A percentile compares a stretch with the other conserved stretches of the same genome.
Evolutionary conservation across 2,113 vertebrate species (phyloP).

Genomic region (Argyrosomus japonicus): DNA sequence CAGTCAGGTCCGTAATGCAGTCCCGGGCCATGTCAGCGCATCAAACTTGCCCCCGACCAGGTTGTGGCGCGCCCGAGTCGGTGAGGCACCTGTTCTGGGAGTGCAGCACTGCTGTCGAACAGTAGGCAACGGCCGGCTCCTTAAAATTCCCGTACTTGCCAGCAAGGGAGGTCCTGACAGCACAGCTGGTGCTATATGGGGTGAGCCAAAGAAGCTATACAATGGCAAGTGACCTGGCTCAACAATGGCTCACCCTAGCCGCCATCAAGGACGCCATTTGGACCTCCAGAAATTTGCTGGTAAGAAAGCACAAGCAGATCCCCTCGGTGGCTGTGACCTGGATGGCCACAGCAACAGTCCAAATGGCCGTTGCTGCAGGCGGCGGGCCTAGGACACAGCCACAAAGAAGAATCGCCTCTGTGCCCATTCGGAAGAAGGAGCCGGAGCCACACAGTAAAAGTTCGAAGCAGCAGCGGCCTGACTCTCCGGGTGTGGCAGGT

Average conservation of each 20-base stretch:
- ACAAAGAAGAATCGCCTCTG: conserved; percentile 39
- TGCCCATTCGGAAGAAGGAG: conserved; percentile 33
- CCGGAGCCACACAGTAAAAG: not conserved
- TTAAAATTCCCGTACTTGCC: conserved; percentile 21
- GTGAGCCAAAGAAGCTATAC: not conserved
- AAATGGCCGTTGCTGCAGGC: not conserved
- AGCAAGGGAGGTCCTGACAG: conserved; percentile 11
- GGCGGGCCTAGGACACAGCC: conserved; percentile 25
- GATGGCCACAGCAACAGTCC: not conserved
- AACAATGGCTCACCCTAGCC: conserved; percentile 16
- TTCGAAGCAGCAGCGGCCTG: not conserved
- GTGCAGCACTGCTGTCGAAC: conserved; percentile 21
- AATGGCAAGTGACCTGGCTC: not conserved
- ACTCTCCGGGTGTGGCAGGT: not conserved
- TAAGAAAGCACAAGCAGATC: conserved; percentile 40
- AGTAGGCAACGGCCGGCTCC: conserved; percentile 11
- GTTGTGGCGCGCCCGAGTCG: conserved; percentile 16
- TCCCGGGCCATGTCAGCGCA: conserved; percentile 5
- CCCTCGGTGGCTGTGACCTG: conserved; percentile 28
- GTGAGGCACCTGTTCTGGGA: conserved; percentile 27
- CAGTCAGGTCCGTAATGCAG: conserved; percentile 23
- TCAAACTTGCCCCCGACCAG: conserved; percentile 12
- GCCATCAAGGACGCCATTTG: conserved; percentile 35
- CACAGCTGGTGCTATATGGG: conserved; percentile 13
- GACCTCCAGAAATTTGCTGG: conserved; percentile 47